These are phyloP conservation scores for Pyrrhosoma nymphula DNA, from an alignment of 2,888 invertebrate species.

Conservation along the genomic window DNA sequence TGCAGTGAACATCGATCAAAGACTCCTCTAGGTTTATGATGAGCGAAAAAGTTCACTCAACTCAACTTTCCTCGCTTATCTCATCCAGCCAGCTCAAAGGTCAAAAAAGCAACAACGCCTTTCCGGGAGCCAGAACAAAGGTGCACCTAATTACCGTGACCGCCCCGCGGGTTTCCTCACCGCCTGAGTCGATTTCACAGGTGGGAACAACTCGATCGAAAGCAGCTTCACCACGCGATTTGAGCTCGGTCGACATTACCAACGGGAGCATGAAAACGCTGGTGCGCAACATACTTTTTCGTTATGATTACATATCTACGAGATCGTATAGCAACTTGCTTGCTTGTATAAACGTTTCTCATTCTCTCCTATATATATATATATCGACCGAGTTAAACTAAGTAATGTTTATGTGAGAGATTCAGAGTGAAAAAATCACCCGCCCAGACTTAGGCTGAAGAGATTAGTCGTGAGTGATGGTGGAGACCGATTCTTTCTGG, in stretches of 20 bases:
- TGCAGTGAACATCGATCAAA: not conserved
- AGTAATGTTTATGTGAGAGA: no score
- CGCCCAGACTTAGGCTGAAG: no score
- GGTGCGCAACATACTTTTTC: no score
- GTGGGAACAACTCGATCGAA: not conserved
- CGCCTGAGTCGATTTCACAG: not conserved
- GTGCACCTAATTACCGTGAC: not conserved
- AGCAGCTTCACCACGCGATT: not conserved
- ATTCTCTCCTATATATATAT: no score
- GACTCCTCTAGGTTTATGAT: not conserved
- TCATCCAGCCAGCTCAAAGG: not conserved
- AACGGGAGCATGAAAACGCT: not conserved
- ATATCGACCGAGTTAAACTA: no score
- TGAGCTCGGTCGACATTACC: not conserved
- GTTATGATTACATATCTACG: no score
- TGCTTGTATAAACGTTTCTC: no score
- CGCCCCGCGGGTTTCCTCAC: not conserved
- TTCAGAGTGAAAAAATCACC: no score
- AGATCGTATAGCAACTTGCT: no score
- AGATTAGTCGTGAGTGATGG: no score
- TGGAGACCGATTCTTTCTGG: no score
- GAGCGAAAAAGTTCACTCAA: constrained; percentile 15
- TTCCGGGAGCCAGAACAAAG: constrained; percentile 35
- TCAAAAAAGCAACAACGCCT: constrained; percentile 22
- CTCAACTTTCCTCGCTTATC: not conserved